These are phyloP conservation scores for Drosophila parabipectinata DNA, from an alignment of 1,140 invertebrate species.

Conservation along the genomic window DNA sequence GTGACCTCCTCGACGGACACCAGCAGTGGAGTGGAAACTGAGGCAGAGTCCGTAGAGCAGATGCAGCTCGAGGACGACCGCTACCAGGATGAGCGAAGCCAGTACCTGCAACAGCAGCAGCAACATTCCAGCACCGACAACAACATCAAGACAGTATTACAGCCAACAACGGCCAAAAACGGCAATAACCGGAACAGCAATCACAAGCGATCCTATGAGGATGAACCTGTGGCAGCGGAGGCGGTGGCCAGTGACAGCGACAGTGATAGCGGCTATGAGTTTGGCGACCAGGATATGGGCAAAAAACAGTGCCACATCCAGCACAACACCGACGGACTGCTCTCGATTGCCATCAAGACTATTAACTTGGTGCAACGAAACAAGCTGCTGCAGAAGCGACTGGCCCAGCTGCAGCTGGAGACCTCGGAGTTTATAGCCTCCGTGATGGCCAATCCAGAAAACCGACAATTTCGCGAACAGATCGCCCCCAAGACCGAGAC, in stretches of 20 bases:
- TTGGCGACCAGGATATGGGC: slow-evolving; percentile 26
- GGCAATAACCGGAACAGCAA: slow-evolving; percentile 12
- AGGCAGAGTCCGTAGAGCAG: slow-evolving; percentile 11
- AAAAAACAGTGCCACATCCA: slow-evolving; percentile 30
- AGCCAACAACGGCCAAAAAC: slow-evolving; percentile 47
- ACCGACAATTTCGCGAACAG: slow-evolving; percentile 71
- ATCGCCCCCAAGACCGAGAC: slow-evolving; percentile 49
- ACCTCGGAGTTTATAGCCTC: slow-evolving; percentile 79
- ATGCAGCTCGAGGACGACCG: slow-evolving; percentile 34
- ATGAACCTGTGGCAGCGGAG: slow-evolving; percentile 25
- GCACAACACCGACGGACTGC: slow-evolving; percentile 55
- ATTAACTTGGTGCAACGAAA: slow-evolving; percentile 81
- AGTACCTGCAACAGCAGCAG: slow-evolving; percentile 24
- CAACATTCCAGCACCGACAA: slow-evolving; percentile 45
- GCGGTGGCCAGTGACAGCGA: slow-evolving; percentile 44
- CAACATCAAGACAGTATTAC: slow-evolving; percentile 73
- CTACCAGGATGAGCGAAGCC: slow-evolving; percentile 4
- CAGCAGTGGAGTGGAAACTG: slow-evolving; percentile 15
- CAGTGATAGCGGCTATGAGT: slow-evolving; percentile 68
- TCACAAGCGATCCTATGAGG: slow-evolving; percentile 35
- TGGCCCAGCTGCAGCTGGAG: slow-evolving; percentile 72
- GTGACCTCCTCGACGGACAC: slow-evolving; percentile 5
- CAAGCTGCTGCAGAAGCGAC: slow-evolving; percentile 69
- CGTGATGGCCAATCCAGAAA: slow-evolving; percentile 79
- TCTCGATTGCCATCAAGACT: slow-evolving; percentile 78